A percentile compares a stretch with the other conserved stretches of the same genome.
Evolutionary conservation across 2,888 invertebrate genomes (phyloP).

Genomic region (Drosophila bunnanda): DNA sequence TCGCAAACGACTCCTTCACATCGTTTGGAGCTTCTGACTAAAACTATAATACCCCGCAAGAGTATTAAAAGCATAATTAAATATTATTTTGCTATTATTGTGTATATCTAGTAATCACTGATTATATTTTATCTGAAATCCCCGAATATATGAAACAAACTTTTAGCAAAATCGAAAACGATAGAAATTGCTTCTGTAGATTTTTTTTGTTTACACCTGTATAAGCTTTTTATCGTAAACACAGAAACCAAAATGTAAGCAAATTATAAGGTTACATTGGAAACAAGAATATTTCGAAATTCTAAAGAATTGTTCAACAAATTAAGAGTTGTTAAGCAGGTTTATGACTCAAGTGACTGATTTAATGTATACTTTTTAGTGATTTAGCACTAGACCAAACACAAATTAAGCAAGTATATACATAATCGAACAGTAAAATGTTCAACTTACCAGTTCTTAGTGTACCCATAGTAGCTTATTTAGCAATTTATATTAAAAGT

Average conservation of each 20-base stretch:
- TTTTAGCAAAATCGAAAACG: neutral
- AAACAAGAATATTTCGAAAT: neutral
- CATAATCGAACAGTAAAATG: neutral
- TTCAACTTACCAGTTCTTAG: neutral
- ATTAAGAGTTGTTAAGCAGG: neutral
- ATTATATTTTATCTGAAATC: neutral
- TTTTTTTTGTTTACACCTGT: neutral
- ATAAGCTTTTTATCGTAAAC: neutral
- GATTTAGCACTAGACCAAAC: neutral
- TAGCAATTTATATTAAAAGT: no score
- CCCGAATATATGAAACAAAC: no score
- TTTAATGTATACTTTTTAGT: neutral
- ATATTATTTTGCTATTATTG: neutral
- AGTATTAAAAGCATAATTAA: no score
- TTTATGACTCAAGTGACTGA: neutral
- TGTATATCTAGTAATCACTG: neutral
- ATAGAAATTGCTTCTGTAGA: neutral
- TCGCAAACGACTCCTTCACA: no score
- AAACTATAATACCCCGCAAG: no score
- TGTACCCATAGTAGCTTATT: no score
- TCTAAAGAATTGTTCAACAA: slow-evolving; percentile 1
- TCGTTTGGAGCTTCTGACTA: no score
- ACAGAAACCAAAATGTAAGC: slow-evolving; percentile 8
- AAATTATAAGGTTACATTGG: slow-evolving; percentile 3
- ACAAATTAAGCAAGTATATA: neutral